Evolutionary conservation across 2,113 vertebrate genomes (phyloP).

Genomic region (Centropus unirufus): DNA sequence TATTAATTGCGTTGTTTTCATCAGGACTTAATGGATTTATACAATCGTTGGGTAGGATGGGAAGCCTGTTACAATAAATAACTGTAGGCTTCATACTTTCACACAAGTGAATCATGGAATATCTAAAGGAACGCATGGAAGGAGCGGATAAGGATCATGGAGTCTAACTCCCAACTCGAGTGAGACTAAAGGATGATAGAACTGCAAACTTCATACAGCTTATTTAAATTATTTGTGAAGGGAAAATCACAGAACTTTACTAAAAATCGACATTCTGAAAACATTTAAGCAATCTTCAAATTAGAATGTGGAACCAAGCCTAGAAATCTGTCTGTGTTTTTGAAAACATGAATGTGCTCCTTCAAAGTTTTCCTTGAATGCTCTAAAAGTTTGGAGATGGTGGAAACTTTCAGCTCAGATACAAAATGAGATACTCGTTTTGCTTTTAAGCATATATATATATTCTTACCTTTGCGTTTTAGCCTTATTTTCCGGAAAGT

Average conservation of each 20-base stretch:
- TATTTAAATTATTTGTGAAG: not conserved
- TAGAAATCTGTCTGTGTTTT: not conserved
- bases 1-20: not conserved
- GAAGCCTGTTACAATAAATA: not conserved
- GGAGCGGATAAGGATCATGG: not conserved
- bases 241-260: not conserved
- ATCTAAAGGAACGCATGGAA: not conserved
- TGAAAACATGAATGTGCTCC: not conserved
- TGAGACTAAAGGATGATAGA: not conserved
- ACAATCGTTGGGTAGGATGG: not conserved
- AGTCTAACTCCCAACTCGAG: not conserved
- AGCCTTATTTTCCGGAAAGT: constrained; percentile 93
- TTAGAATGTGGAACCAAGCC: not conserved
- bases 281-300: not conserved
- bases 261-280: not conserved
- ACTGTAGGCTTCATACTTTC: not conserved
- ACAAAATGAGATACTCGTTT: not conserved
- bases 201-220: not conserved
- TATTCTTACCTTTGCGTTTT: not conserved
- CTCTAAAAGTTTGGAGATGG: not conserved
- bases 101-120: not conserved
- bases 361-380: not conserved
- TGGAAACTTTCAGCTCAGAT: not conserved
- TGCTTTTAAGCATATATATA: not conserved
- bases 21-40: not conserved